Percentiles rank a stretch among this genome's conserved stretches.
phyloP scores from a whole-genome alignment of 2,113 vertebrate genomes.

The Dinomys branickii region DNA sequence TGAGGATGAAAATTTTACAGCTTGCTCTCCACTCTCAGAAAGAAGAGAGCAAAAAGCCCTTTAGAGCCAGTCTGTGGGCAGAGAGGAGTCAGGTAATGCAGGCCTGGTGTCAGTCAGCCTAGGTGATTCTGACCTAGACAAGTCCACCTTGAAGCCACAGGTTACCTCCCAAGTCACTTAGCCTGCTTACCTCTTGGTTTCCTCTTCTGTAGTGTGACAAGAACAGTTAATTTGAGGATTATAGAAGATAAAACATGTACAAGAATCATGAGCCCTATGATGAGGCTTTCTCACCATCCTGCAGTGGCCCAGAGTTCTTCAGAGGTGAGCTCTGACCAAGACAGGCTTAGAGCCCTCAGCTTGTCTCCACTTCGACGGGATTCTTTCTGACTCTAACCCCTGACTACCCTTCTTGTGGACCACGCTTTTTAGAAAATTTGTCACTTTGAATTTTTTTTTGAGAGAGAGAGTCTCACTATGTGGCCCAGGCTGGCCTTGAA shows the following conservation, averaged over 20 bases:
- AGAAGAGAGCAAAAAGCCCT: neutral
- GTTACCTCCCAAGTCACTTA: neutral
- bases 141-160: neutral
- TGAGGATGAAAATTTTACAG: neutral
- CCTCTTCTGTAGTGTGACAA: neutral
- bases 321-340: neutral
- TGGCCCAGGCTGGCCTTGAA: neutral
- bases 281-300: neutral
- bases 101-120: fast-evolving
- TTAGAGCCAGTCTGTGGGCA: neutral
- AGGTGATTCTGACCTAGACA: neutral
- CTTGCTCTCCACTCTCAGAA: neutral
- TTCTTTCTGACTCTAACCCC: neutral
- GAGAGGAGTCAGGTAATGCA: neutral
- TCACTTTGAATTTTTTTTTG: neutral
- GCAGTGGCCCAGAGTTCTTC: neutral
- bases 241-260: neutral
- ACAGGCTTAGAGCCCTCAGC: neutral
- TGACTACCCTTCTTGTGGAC: neutral
- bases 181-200: neutral
- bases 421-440: neutral
- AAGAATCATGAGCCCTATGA: neutral
- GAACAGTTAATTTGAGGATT: neutral
- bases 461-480: neutral
- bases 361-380: neutral